Evolutionary conservation across 92 coral and sea anemone species (phyloP), one percentile per base, ranked within the genome.

Genomic region (Palythoa grandiflora): DNA sequence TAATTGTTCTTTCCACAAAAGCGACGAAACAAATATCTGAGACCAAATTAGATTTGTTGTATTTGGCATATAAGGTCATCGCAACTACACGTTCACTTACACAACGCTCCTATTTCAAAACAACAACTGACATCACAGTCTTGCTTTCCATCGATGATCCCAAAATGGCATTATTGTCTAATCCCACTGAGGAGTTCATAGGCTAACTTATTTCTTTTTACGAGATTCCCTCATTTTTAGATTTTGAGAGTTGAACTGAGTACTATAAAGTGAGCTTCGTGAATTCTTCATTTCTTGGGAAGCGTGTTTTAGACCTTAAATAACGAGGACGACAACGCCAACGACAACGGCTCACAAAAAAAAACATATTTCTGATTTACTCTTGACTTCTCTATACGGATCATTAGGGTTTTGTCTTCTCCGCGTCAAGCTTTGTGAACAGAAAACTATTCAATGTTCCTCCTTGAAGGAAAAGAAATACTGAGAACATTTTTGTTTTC

Each of bases 101-200:
- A 81, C 35, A 74, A 81, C 75, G 65, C 13, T 12, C 7, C n/a
- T 1, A 36, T 20, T 28, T 19, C n/a, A 66, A 20, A 81, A 81
- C 60, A 79, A 40, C 40, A 38, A 57, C 72, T 79, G 73, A 79
- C 66, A 60, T 79, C 84, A 79, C 84, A 61, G 39, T 50, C 60
- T 44, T 44, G 50, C 36, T 60, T 16, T 65, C 19, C 35, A 38
- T 79, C 84, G 44, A 9, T 65, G 19, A 65, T 12, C 44, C 75
- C 16, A 81, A 65, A 68, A 66, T 8, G 66, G 76, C n/a, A 66
- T 50, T 19, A 66, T 81, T 81, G 50, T 66, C 75, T 81, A 81
- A 81, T 47, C 55, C 15, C 17, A 40, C 11, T 16, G 66, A 54
- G 28, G 3, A 15, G 36, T 61, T 17, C 68, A 61, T 63, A 11